Evolutionary conservation across 2,888 invertebrate genomes (phyloP).

Genomic region (Drosophila lacicola): DNA sequence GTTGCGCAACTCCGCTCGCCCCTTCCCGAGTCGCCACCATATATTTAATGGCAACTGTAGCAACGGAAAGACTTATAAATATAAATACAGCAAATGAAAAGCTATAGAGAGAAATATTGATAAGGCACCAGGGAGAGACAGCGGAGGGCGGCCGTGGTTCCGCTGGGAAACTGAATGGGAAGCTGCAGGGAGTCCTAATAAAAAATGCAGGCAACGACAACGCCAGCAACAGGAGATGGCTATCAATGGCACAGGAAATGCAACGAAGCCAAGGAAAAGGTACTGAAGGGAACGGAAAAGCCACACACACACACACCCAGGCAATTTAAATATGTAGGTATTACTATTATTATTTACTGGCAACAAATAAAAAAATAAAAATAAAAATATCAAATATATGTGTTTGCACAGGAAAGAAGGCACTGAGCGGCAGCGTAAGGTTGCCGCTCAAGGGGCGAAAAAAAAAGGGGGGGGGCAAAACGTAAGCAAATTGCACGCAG

Average conservation of each 20-base stretch:
- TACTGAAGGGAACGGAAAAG: constrained; percentile 16
- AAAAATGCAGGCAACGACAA: constrained; percentile 58
- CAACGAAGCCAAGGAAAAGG: constrained; percentile 34
- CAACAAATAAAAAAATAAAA: constrained; percentile 27
- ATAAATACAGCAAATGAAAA: constrained; percentile 57
- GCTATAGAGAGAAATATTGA: constrained; percentile 67
- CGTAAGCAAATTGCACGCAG: constrained; percentile 68
- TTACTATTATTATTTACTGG: constrained; percentile 77
- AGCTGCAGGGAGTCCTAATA: constrained; percentile 56
- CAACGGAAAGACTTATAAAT: constrained; percentile 56
- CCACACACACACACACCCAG: constrained; percentile 17
- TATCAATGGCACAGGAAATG: constrained; percentile 72
- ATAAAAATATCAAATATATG: constrained; percentile 33
- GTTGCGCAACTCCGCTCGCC: constrained; percentile 1
- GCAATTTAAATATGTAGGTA: constrained; percentile 74
- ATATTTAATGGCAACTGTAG: constrained; percentile 43
- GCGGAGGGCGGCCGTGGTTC: not conserved
- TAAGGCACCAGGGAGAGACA: constrained; percentile 39
- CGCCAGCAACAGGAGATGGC: constrained; percentile 60
- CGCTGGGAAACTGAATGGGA: constrained; percentile 25
- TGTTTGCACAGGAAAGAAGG: constrained; percentile 26
- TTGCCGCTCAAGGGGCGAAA: not conserved
- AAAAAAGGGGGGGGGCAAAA: constrained; percentile 7
- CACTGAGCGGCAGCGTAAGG: constrained; percentile 17
- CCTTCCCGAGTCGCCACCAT: not conserved